Evolutionary conservation across 1,140 invertebrate species (phyloP), one percentile per base, ranked within the genome.

Genomic region (Tenebrio molitor): DNA sequence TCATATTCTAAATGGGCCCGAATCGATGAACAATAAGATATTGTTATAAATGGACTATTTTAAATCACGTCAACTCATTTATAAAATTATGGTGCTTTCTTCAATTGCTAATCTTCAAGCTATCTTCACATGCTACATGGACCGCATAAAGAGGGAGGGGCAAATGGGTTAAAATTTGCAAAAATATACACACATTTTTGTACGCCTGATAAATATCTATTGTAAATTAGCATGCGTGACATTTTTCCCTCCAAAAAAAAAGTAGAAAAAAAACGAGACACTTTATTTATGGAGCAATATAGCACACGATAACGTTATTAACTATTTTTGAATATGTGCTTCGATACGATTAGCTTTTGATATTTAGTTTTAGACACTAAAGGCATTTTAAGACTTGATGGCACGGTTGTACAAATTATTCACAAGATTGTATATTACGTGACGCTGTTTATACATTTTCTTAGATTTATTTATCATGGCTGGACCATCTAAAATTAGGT

Each of bases 111-210:
- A 77, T 81, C 75, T 78, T 81, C 79, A 81, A 82, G 80, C 79
- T 82, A 80, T 79, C 77, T 81, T 82, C 81, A 83, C 81, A 81
- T 83, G 81, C 81, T 83, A 80, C 74, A 81, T 78, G 81, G 78
- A 82, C 77, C 77, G 80, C 80, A 79, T 77, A 74, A 74, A 70
- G 69, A 71, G 79, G 81, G 80, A 81, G 79, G 82, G 82, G 81
- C 78, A 75, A 78, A 79, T 68, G 76, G 77, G 76, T 77, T 72
- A 58, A 68, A 69, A 75, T 76, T 75, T 76, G 76, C 77, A 78
- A 77, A 80, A 73, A 74, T 19, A 68, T 71, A 78, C 76, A 81
- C 23, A 78, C 74, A 80, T 77, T 82, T 80, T 81, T 82, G 79
- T 82, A 83, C 80, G 80, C 81, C 80, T 82, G 75, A 73, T 78